Percentiles rank a stretch among this genome's conserved stretches.
These are phyloP conservation scores for Malacosoma neustria DNA, from an alignment of 2,888 invertebrate species.

Conservation along the genomic window DNA sequence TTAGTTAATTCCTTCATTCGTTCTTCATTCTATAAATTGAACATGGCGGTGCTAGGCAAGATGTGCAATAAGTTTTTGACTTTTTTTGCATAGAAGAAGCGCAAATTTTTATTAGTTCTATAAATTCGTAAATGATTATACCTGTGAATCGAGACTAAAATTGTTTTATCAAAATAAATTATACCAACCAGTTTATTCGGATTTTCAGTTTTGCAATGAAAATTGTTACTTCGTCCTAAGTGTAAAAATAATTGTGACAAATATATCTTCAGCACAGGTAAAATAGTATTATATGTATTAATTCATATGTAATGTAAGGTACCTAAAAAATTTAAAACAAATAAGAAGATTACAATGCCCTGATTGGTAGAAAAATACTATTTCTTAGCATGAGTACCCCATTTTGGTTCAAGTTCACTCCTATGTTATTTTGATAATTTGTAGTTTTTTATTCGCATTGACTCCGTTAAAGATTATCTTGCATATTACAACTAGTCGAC, in stretches of 20 bases:
- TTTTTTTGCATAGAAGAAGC: conserved; percentile 51
- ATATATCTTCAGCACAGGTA: conserved; percentile 63
- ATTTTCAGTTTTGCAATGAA: conserved; percentile 58
- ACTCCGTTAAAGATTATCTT: not conserved
- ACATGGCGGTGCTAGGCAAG: conserved; percentile 72
- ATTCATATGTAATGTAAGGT: conserved; percentile 10
- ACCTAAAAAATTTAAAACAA: conserved; percentile 8
- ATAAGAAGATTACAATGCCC: conserved; percentile 15
- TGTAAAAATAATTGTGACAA: conserved; percentile 74
- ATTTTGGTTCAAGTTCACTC: conserved; percentile 57
- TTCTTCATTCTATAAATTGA: conserved; percentile 45
- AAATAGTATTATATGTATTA: conserved; percentile 38
- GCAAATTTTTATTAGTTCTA: conserved; percentile 31
- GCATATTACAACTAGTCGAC: conserved; percentile 4
- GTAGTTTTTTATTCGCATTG: conserved; percentile 7
- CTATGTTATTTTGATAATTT: conserved; percentile 40
- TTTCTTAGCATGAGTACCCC: conserved; percentile 38
- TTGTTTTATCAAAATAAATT: conserved; percentile 22
- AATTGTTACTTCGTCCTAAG: conserved; percentile 66
- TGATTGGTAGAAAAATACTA: conserved; percentile 23
- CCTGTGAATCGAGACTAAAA: conserved; percentile 20
- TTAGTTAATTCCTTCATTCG: conserved; percentile 23
- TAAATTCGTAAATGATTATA: conserved; percentile 22
- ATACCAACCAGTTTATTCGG: conserved; percentile 25
- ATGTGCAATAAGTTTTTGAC: conserved; percentile 61